phyloP scores from a whole-genome alignment of 2,113 vertebrate genomes.

The Psammodynastes pulverulentus region DNA sequence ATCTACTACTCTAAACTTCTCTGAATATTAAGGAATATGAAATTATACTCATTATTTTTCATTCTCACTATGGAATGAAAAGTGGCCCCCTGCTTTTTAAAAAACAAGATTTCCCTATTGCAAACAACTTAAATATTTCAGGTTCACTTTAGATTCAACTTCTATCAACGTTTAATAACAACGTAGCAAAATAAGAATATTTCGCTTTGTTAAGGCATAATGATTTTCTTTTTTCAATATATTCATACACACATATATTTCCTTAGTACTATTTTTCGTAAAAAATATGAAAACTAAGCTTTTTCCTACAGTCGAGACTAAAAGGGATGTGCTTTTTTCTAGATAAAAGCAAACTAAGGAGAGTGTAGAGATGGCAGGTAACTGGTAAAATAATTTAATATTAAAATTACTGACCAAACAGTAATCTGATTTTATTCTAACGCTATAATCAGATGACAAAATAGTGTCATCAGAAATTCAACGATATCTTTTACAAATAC shows the following conservation, averaged over 20 bases:
- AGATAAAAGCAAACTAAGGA: not conserved
- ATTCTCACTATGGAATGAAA: rapidly evolving
- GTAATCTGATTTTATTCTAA: not conserved
- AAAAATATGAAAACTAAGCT: not conserved
- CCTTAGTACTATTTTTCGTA: not conserved
- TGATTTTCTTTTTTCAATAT: not conserved
- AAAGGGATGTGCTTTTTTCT: not conserved
- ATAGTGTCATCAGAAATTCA: not conserved
- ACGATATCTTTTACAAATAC: not conserved
- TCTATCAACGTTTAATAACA: not conserved
- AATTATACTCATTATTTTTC: rapidly evolving
- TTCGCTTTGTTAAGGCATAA: not conserved
- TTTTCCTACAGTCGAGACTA: not conserved
- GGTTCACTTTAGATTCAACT: not conserved
- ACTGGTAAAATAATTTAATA: not conserved
- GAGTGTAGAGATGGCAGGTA: constrained; percentile 31
- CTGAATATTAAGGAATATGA: not conserved
- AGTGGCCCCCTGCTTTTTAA: not conserved
- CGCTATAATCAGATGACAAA: not conserved
- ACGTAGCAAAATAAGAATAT: not conserved
- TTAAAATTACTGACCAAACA: not conserved
- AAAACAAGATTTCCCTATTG: not conserved
- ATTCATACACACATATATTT: not conserved
- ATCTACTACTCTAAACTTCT: rapidly evolving
- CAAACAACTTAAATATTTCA: not conserved